Evolutionary conservation across 2,113 vertebrate genomes (phyloP), one percentile per base, ranked within the genome.

Genomic region (Plecturocebus donacophilus): DNA sequence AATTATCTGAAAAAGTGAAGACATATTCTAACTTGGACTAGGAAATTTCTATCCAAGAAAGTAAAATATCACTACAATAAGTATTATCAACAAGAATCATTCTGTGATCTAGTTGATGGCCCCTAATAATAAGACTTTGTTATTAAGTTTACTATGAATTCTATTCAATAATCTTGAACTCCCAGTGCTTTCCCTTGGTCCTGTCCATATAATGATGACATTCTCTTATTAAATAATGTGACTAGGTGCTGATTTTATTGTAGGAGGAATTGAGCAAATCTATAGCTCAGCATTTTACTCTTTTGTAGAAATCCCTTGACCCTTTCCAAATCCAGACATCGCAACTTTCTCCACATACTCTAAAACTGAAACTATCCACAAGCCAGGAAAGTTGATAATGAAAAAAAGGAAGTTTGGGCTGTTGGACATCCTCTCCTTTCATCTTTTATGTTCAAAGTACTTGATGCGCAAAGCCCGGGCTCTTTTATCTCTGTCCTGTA

Each of bases 381-480:
- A 82, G 30, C 76, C 38, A 90, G 35, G 35, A 32, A 80, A 13
- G 32, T 75, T 68, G 94, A n/a, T 20, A 85, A 40, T 19, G 5
- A 52, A 82, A 38, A 70, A 75, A 80, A 91, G n/a, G 71, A 76
- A 91, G 32, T 84, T 64, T 38, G 38, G 10, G n/a, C 11, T 86
- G 38, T 64, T 89, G 52, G 19, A 58, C 4, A 45, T 87, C 61
- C 11, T 70, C 45, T 68, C 47, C 45, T 73, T 85, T 89, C 58
- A 86, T 47, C 25, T 89, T 96, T 92, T 82, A 77, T 85, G 80
- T 56, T 95, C 80, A 87, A 25, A 70, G 49, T 70, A 25, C 38
- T 90, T 91, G 4, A 27, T 52, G 40, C 23, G 35, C 61, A 81
- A 81, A 95, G 71, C 2, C 20, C 85, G 27, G n/a, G 7, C 90